Evolutionary conservation across 1,140 invertebrate species (phyloP).

Genomic region (Eurosta solidaginis): DNA sequence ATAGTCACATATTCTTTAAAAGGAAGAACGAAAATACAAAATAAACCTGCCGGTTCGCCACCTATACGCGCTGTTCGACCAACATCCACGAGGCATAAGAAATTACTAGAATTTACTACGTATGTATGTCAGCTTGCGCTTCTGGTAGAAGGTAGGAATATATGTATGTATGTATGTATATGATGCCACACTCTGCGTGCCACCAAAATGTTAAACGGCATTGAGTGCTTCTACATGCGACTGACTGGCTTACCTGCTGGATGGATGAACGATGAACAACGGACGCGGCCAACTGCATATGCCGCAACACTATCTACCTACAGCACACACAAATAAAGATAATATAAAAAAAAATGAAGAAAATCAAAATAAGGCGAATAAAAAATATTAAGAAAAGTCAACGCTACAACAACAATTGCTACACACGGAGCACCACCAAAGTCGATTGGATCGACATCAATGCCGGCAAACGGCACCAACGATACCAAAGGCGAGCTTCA

Average conservation of each 20-base stretch:
- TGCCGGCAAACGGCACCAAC: constrained; percentile 16
- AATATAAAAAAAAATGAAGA: not conserved
- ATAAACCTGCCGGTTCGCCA: constrained; percentile 2
- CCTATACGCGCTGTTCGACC: not conserved
- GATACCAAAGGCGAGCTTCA: not conserved
- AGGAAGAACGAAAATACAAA: too few relatives aligned
- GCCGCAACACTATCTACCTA: constrained; percentile 12
- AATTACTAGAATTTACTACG: not conserved
- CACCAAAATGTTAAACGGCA: constrained; percentile 27
- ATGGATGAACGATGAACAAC: too few relatives aligned
- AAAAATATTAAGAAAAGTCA: constrained; percentile 3
- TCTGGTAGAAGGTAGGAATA: not conserved
- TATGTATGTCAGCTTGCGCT: not conserved
- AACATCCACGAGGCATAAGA: not conserved
- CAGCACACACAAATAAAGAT: not conserved
- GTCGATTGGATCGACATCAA: constrained; percentile 14
- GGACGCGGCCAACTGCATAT: constrained; percentile 2
- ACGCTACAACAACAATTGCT: not conserved
- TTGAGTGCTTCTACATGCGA: constrained; percentile 2
- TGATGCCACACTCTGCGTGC: constrained; percentile 24
- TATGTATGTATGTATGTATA: not conserved
- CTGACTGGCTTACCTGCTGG: constrained; percentile 1
- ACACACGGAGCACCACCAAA: constrained; percentile 6
- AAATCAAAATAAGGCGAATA: not conserved
- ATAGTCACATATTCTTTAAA: not conserved